Evolutionary conservation across 2,113 vertebrate species (phyloP), one percentile per base, ranked within the genome.

Genomic region (Pluvianellus socialis): DNA sequence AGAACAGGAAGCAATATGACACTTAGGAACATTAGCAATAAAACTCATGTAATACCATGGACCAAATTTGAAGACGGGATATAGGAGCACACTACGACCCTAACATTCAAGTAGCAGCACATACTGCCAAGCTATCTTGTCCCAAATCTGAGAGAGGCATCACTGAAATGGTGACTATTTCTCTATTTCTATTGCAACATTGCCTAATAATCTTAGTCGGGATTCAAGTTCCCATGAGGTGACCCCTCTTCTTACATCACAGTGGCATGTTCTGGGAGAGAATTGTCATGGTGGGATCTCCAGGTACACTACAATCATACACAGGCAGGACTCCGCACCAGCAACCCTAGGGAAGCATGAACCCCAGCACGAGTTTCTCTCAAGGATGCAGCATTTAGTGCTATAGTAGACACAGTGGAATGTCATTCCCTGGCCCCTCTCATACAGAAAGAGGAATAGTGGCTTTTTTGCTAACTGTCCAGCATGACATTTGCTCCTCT

Each of bases 1-100:
- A 87, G 33, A 53, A 53, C 5, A 61, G 33, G 52, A 47, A 84
- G 32, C 11, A 71, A 74, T n/a, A 70, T 21, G 14, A 58, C n/a
- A n/a, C n/a, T n/a, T n/a, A 81, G 24, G 76, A 89, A 47, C 12
- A 38, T 47, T 71, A 71, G 14, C 38, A 35, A 11, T 18, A n/a
- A 3, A 4, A 9, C 5, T 38, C 55, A 56, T 4, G 0, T 58
- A 76, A 79, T 14, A 27, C 8, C 42, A 65, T 12, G 27, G 27
- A n/a, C 5, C 33, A 70, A 53, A 66, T 81, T 3, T 49, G 23
- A 66, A 40, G 79, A 40, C 10, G 35, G 26, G 32, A n/a, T 56
- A 22, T 19, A 55, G 50, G n/a, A 62, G 22, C 0, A 1, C 11
- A 28, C 12, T 1, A 10, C 40, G 21, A 17, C 12, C 44, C n/a